Conservation (phyloP, 2,888 invertebrate species). For the Frankliniella intonsa region DNA sequence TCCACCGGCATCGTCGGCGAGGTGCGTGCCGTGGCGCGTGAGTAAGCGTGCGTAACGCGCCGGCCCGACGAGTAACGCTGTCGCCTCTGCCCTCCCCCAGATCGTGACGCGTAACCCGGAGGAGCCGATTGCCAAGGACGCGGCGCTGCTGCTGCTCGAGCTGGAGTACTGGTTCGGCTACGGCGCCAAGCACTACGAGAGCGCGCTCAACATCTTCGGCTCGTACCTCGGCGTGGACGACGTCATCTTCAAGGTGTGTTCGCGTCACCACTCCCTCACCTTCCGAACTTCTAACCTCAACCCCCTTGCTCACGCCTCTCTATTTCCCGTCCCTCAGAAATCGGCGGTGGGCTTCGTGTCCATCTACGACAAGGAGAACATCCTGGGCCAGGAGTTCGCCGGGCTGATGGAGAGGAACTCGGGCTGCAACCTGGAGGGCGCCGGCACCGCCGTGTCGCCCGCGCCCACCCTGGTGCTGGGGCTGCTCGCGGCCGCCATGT, state of each 20-base stretch:
- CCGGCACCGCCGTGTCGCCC: neutral
- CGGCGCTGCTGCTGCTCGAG: constrained; percentile 46
- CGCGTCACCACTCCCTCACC: neutral
- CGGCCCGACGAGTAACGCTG: no score
- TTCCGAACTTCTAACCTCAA: neutral
- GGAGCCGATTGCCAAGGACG: constrained; percentile 29
- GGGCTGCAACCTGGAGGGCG: constrained; percentile 15
- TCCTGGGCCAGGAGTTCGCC: neutral
- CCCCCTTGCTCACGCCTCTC: neutral
- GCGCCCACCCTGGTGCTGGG: neutral
- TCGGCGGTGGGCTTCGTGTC: neutral
- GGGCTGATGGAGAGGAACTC: neutral
- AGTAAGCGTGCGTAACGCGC: no score
- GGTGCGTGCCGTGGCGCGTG: constrained; percentile 35
- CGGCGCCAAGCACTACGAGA: constrained; percentile 35
- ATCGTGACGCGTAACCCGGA: constrained; percentile 45
- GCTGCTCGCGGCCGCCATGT: neutral
- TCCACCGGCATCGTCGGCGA: constrained; percentile 38
- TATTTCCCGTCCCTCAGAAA: neutral
- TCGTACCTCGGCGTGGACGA: constrained; percentile 52
- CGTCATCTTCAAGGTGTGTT: constrained; percentile 46
- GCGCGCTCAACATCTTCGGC: constrained; percentile 51
- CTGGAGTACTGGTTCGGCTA: constrained; percentile 53
- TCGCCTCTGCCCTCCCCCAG: constrained; percentile 22
- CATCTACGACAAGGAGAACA: constrained; percentile 8